Evolutionary conservation across 1,140 invertebrate species (phyloP), one percentile per base, ranked within the genome.

Genomic region (Spodoptera frugiperda): DNA sequence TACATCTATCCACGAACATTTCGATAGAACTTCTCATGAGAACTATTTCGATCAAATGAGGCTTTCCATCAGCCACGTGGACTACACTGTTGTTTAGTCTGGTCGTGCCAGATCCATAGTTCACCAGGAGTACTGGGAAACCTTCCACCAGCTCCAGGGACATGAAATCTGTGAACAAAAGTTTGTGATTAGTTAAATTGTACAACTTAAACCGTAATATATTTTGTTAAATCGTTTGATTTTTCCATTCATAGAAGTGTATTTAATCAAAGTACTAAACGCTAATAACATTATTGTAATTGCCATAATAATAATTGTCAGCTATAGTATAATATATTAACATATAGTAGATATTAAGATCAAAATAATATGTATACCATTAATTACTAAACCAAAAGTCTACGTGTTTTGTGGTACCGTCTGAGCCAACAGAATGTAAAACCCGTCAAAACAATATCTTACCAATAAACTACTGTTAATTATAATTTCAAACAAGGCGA

Each of bases 31-130:
- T 95, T 78, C 95, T 96, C 74, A 95, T 96, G 87, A 97, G 95
- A 44, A 95, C 95, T n/a, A 98, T 96, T 74, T 98, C 97, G 80
- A 99, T 96, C 57, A 96, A 95, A 92, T 99, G 98, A 75, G 95
- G 96, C 78, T 97, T 96, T 0, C 97, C 97, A 80, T 98, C 96
- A 17, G 96, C 96, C 12, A 99, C 93, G 79, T 96, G 96, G 5
- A 97, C 97, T 54, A 97, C 95, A 39, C 97, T 95, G 76, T 97
- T 96, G 81, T 97, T 96, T 4, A 98, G 90, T 81, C 95, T 92
- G 0, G 95, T 94, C 0, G 97, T 97, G 2, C 98, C 98, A 0
- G 97, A 96, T 3, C 99, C 99, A 93, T 98, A 99, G 94, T 99
- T 97, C 12, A 99, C 95, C 15, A 97, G 96, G 0, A 99, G 94